phyloP scores from a whole-genome alignment of 2,888 invertebrate genomes.

The Xiphydria camelus region DNA sequence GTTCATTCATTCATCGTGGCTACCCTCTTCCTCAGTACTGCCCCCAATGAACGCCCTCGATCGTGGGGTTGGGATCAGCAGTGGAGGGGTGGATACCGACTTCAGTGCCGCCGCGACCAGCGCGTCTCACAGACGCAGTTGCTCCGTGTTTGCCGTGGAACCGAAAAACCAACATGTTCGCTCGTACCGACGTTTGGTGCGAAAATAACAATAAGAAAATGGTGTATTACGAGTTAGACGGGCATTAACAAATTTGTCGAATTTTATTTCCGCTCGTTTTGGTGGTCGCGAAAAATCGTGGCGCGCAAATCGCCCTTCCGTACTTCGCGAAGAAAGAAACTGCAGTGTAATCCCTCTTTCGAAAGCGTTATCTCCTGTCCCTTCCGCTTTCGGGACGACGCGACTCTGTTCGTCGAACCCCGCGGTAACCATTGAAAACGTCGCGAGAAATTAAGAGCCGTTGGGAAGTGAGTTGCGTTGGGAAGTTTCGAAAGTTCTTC shows the following conservation, averaged over 20 bases:
- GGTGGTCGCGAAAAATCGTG: not conserved
- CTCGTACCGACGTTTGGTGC: no score
- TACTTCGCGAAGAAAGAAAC: no score
- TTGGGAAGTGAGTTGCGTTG: not conserved
- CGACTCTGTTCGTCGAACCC: no score
- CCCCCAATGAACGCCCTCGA: not conserved
- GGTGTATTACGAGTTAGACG: no score
- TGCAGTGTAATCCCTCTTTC: no score
- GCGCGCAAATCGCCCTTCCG: no score
- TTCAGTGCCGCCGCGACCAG: slow-evolving; percentile 17
- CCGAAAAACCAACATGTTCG: not conserved
- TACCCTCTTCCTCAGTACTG: slow-evolving; percentile 9
- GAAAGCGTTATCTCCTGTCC: no score
- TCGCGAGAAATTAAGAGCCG: not conserved
- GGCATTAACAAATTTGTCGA: no score
- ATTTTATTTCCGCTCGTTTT: not conserved
- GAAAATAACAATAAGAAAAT: no score
- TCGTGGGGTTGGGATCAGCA: not conserved
- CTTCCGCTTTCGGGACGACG: no score
- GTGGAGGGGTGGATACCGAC: slow-evolving; percentile 8
- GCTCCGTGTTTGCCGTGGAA: not conserved
- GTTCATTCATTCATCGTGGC: slow-evolving; percentile 11
- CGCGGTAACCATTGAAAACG: not conserved
- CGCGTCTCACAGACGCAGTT: slow-evolving; percentile 11
- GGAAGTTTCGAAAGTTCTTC: not conserved